phyloP scores from a whole-genome alignment of 1,140 invertebrate genomes.

The Dreissena rostriformis region DNA sequence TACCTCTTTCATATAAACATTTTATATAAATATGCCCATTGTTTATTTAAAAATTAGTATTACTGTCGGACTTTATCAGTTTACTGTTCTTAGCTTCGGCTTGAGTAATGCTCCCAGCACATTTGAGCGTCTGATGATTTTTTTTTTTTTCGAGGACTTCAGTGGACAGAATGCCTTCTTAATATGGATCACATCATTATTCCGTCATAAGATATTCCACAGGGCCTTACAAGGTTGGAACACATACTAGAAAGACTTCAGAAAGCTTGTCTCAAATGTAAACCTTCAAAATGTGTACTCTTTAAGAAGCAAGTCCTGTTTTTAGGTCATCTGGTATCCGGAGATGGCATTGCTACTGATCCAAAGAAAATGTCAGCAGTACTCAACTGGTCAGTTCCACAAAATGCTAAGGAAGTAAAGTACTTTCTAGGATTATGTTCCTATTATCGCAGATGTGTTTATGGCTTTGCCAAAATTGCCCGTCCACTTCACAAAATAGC shows the following conservation, averaged over 20 bases:
- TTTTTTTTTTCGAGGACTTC: conserved; percentile 46
- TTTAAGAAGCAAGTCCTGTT: conserved; percentile 67
- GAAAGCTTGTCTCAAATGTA: conserved; percentile 79
- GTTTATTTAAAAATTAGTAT: too few relatives aligned
- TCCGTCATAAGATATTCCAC: conserved; percentile 26
- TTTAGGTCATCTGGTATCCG: conserved; percentile 68
- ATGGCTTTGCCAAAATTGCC: conserved; percentile 64
- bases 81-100: too few relatives aligned
- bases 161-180: conserved; percentile 46
- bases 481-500: conserved; percentile 56
- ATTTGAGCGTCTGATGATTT: conserved; percentile 72
- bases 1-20: too few relatives aligned
- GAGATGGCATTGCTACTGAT: conserved; percentile 64
- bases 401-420: conserved; percentile 63
- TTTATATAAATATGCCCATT: too few relatives aligned
- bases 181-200: conserved; percentile 62
- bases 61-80: too few relatives aligned
- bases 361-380: conserved; percentile 73
- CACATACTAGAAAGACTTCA: conserved; percentile 50
- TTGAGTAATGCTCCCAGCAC: conserved; percentile 51
- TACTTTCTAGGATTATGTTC: conserved; percentile 70
- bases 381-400: conserved; percentile 68
- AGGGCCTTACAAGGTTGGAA: conserved; percentile 43
- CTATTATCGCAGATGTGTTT: conserved; percentile 69
- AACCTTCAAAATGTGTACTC: conserved; percentile 81